Percentiles rank a stretch among this genome's conserved stretches.
phyloP scores from a whole-genome alignment of 2,113 vertebrate genomes.

The Artemisiospiza belli region DNA sequence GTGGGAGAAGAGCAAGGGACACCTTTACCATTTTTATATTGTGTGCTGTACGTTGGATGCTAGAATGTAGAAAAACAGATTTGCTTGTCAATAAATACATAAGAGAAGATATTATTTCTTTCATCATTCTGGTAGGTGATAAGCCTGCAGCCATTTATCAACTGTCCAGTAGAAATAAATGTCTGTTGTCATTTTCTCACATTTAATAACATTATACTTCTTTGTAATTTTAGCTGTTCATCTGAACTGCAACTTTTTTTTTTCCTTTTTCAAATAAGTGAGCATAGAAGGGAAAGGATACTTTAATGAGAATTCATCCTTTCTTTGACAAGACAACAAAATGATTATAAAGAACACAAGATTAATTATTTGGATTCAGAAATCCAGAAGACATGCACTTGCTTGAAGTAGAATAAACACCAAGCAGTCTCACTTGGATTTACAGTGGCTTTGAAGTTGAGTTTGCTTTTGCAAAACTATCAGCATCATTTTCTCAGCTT shows the following conservation, averaged over 20 bases:
- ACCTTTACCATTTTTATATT: not conserved
- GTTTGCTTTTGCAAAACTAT: not conserved
- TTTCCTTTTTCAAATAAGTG: not conserved
- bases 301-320: not conserved
- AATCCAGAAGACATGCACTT: not conserved
- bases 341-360: not conserved
- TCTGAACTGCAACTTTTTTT: not conserved
- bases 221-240: constrained; percentile 12
- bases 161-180: not conserved
- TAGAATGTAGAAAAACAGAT: not conserved
- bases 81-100: not conserved
- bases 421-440: not conserved
- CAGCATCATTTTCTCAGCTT: not conserved
- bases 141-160: constrained; percentile 44
- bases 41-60: not conserved
- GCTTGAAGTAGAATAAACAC: not conserved
- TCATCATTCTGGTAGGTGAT: constrained; percentile 16
- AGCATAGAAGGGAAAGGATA: not conserved
- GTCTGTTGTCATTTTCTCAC: constrained; percentile 16
- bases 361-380: constrained; percentile 1
- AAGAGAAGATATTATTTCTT: constrained; percentile 10
- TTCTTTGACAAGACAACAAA: not conserved
- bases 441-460: not conserved
- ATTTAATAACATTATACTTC: constrained; percentile 15
- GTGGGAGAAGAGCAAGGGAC: not conserved